Evolutionary conservation across 2,113 vertebrate species (phyloP).

Genomic region (Burhinus bistriatus): DNA sequence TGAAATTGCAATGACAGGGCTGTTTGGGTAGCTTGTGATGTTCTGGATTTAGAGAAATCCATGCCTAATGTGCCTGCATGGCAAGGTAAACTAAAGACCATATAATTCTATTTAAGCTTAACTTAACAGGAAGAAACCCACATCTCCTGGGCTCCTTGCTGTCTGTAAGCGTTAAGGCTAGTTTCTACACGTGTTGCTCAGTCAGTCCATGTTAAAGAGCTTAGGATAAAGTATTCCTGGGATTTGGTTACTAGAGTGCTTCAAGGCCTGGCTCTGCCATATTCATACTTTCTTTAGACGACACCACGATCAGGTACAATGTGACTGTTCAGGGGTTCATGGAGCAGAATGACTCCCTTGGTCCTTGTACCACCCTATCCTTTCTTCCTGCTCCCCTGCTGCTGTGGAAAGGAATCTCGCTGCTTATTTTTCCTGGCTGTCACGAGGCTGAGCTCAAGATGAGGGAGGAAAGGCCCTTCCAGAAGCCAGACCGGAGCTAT

Average conservation of each 20-base stretch:
- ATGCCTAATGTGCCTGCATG: conserved; percentile 41
- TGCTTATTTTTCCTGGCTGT: not conserved
- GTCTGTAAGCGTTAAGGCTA: not conserved
- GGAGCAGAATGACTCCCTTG: not conserved
- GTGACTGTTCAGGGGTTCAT: accelerated
- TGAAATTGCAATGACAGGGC: conserved; percentile 64
- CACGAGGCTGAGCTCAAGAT: not conserved
- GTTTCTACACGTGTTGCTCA: not conserved
- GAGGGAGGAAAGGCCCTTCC: not conserved
- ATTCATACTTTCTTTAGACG: not conserved
- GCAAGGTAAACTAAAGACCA: conserved; percentile 63
- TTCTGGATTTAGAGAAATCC: conserved; percentile 53
- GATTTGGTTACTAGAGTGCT: not conserved
- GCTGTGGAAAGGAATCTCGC: not conserved
- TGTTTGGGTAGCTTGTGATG: conserved; percentile 57
- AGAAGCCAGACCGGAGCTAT: not conserved
- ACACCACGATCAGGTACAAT: not conserved
- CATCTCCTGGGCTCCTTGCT: not conserved
- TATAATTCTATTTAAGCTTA: conserved; percentile 24
- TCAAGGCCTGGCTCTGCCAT: not conserved
- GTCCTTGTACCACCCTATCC: not conserved
- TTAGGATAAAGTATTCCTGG: not conserved
- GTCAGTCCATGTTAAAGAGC: not conserved
- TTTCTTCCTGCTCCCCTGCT: not conserved
- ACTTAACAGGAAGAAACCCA: not conserved